These are phyloP conservation scores for Catharus bicknelli DNA, from an alignment of 2,113 vertebrate genomes.

Conservation along the genomic window DNA sequence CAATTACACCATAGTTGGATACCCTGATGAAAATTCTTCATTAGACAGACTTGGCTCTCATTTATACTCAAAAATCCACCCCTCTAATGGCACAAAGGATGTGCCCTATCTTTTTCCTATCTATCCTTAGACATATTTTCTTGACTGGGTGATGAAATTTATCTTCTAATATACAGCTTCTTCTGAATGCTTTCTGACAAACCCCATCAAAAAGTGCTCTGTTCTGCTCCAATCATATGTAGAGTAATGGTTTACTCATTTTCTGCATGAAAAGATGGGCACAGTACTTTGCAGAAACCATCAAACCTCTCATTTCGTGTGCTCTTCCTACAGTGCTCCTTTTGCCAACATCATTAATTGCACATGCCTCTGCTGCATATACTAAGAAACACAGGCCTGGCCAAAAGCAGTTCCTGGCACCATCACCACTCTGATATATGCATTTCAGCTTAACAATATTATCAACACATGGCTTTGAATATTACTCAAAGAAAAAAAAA, in stretches of 20 bases:
- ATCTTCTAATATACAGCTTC: constrained; percentile 33
- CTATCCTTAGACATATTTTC: constrained; percentile 24
- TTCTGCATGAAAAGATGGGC: constrained; percentile 68
- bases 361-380: constrained; percentile 54
- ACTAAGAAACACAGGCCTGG: constrained; percentile 60
- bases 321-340: constrained; percentile 50
- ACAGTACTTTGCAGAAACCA: constrained; percentile 63
- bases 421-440: constrained; percentile 40
- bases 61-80: background rate
- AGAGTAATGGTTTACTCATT: constrained; percentile 64
- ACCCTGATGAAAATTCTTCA: background rate
- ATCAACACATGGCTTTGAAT: constrained; percentile 49
- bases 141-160: constrained; percentile 27
- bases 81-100: background rate
- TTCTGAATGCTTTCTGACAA: constrained; percentile 56
- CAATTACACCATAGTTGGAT: background rate
- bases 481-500: background rate
- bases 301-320: constrained; percentile 53
- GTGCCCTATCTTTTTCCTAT: constrained; percentile 4
- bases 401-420: constrained; percentile 64
- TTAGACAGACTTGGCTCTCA: background rate
- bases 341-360: constrained; percentile 71
- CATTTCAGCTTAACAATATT: constrained; percentile 58
- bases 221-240: constrained; percentile 60
- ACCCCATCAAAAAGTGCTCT: constrained; percentile 45